Base-by-base conservation (phyloP, 2,113 vertebrate genomes). In the Chlorodrepanis virens region DNA sequence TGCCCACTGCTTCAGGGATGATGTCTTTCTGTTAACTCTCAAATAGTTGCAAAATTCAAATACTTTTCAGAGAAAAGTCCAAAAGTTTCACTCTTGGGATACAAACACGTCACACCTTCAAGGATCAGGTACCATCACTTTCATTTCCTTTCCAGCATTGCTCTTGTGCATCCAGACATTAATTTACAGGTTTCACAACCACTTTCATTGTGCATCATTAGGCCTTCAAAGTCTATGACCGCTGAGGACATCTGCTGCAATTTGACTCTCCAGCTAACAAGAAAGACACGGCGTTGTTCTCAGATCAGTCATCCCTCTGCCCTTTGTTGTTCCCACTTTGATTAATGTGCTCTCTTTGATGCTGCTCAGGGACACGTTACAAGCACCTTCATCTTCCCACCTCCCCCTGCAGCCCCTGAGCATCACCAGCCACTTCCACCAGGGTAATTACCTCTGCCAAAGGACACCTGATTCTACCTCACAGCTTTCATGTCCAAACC, bases 301-400 rank as follows among this genome's bases (percentile, higher is more conserved):
- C 42, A 40, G 82, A 75, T 71, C 76, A 86, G 54, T 69, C 72
- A 57, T 60, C 85, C 52, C 72, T 37, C 71, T 76, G 54, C 71
- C 24, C 49, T 92, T 23, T 91, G 89, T 78, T 91, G 64, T 81
- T 93, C 42, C 17, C 59, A 24, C 76, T 87, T 47, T 89, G 87
- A 93, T 78, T 81, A 63, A 91, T n/a, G 37, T 61, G 17, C 6
- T 83, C 31, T 77, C 76, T 92, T 90, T 95, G 89, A 90, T 75
- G 95, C 54, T 4, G 2, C 59, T 83, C 54, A 40, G 76, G 80
- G 64, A 83, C 40, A 39, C 0, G 0, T 39, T 74, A 33, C n/a
- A 63, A 77, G 42, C 1, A 6, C 68, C 47, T 92, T 95, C 64
- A 87, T 78, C 87, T 78, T 93, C 60, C 33, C 42, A 67, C n/a